phyloP scores from a whole-genome alignment of 2,888 invertebrate genomes.

The Drosophila maculinotata region DNA sequence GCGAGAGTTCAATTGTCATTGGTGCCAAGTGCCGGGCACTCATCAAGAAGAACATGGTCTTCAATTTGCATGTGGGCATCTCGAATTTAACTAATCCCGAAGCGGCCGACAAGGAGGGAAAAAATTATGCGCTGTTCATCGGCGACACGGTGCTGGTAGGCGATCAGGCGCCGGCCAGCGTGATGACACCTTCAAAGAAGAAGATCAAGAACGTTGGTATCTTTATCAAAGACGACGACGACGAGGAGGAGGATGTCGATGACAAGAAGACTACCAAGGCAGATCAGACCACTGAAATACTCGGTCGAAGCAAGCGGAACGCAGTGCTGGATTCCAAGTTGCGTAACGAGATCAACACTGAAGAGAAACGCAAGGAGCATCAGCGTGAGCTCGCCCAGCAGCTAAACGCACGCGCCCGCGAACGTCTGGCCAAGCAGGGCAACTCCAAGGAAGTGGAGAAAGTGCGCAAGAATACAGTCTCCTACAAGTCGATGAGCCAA shows the following conservation, averaged over 20 bases:
- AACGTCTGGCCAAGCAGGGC: conserved; percentile 94
- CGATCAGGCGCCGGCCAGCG: conserved; percentile 93
- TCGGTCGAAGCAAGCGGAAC: conserved; percentile 91
- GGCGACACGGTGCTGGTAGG: conserved; percentile 99
- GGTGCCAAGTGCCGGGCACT: conserved; percentile 93
- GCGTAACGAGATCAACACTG: conserved; percentile 96
- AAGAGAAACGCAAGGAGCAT: conserved; percentile 98
- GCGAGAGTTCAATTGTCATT: conserved; percentile 96
- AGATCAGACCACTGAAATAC: conserved; percentile 84
- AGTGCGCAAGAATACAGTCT: conserved; percentile 96
- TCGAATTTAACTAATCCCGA: conserved; percentile 93
- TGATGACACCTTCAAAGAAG: conserved; percentile 96
- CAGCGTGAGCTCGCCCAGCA: conserved; percentile 96
- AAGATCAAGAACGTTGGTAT: conserved; percentile 98
- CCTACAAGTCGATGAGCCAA: conserved; percentile 96
- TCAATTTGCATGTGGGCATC: conserved; percentile 97
- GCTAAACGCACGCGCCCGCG: conserved; percentile 96
- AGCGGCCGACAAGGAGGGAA: conserved; percentile 93
- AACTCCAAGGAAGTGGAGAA: conserved; percentile 94
- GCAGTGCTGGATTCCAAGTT: conserved; percentile 97
- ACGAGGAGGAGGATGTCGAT: conserved; percentile 92
- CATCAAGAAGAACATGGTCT: conserved; percentile 97
- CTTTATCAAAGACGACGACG: conserved; percentile 95
- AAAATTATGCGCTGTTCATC: conserved; percentile 96
- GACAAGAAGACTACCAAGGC: conserved; percentile 92